These are phyloP conservation scores for Helarctos malayanus DNA, from an alignment of 2,797 vertebrate genomes.

Conservation along the genomic window DNA sequence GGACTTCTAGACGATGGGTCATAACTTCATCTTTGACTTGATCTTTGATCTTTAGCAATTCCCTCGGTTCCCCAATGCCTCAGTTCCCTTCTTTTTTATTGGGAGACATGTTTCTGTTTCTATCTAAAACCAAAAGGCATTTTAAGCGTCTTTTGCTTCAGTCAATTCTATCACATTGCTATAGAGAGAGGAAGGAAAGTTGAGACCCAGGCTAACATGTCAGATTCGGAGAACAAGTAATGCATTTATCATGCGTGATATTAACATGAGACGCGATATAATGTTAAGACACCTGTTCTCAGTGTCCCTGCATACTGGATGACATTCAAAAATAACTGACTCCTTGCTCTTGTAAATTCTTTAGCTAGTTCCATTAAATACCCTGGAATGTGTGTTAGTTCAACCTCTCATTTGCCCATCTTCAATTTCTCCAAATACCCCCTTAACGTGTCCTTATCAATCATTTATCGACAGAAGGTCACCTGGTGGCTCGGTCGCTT, in stretches of 20 bases:
- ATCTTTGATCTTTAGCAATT: not conserved
- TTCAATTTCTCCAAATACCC: not conserved
- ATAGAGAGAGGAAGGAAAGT: not conserved
- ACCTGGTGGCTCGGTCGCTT: not conserved
- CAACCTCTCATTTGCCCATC: not conserved
- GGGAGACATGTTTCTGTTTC: not conserved
- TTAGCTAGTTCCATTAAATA: not conserved
- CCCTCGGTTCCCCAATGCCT: not conserved
- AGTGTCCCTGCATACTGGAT: not conserved
- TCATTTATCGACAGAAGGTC: not conserved
- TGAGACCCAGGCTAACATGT: not conserved
- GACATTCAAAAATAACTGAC: not conserved
- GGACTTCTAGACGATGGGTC: slow-evolving; percentile 28
- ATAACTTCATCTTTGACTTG: not conserved
- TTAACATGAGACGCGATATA: accelerated
- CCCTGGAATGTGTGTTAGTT: not conserved
- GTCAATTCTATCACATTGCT: not conserved
- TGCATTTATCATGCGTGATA: accelerated
- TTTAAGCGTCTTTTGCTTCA: not conserved
- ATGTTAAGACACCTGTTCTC: not conserved
- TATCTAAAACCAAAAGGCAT: not conserved
- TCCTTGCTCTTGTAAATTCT: not conserved
- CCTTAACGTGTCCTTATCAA: not conserved
- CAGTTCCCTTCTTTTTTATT: not conserved
- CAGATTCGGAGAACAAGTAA: not conserved